Percentiles rank a stretch among this genome's conserved stretches.
Evolutionary conservation across 1,140 invertebrate genomes (phyloP).

Genomic region (Schlechtendalia chinensis): DNA sequence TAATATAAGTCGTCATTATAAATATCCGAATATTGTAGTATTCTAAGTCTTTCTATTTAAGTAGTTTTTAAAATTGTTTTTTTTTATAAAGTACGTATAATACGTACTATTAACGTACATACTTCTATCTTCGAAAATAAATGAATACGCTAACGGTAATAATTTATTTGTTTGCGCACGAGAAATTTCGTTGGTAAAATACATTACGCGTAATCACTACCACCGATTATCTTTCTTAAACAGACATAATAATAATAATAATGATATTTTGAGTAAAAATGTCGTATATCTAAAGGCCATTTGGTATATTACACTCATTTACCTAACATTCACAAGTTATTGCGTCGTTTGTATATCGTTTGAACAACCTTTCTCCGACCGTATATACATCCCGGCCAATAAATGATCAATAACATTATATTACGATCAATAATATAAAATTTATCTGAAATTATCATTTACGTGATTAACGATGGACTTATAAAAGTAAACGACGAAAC

Average conservation of each 20-base stretch:
- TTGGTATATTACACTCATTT: background rate
- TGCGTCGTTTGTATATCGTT: background rate
- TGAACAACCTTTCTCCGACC: too few species aligned
- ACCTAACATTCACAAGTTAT: background rate
- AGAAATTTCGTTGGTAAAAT: slow-evolving; percentile 6
- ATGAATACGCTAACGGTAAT: background rate
- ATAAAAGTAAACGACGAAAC: too few species aligned
- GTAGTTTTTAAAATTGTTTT: too few species aligned
- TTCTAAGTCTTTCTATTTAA: too few species aligned
- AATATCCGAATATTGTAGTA: too few species aligned
- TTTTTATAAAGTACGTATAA: too few species aligned
- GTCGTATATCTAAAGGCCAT: background rate
- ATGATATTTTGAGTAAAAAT: background rate
- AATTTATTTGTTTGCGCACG: slow-evolving; percentile 1
- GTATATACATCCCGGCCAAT: background rate
- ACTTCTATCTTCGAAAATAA: slow-evolving; percentile 2
- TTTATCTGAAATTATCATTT: too few species aligned
- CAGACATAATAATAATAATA: slow-evolving; percentile 10
- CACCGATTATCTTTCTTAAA: background rate
- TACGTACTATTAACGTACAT: background rate
- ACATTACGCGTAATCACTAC: background rate
- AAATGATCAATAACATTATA: too few species aligned
- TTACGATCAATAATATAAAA: too few species aligned
- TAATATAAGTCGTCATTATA: too few species aligned
- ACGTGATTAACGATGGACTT: too few species aligned